phyloP scores from a whole-genome alignment of 2,888 invertebrate species.

The Dasysyrphus tricinctus region DNA sequence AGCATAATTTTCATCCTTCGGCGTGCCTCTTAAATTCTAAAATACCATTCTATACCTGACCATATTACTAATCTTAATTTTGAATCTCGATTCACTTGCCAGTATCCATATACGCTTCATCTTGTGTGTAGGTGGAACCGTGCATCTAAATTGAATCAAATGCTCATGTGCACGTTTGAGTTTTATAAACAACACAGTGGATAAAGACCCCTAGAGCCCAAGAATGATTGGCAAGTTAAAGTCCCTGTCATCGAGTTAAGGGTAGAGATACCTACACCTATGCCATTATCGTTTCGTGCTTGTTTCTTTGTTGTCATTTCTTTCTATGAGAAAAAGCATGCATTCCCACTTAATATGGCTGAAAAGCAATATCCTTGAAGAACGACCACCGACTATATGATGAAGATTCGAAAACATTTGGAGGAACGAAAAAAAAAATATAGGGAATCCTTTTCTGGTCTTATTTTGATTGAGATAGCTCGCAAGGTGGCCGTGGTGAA shows the following conservation, averaged over 20 bases:
- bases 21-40: too few relatives aligned
- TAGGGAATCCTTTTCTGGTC: neutral
- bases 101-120: neutral
- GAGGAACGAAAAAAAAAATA: neutral
- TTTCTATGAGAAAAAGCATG: neutral
- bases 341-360: neutral
- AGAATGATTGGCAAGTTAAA: constrained; percentile 50
- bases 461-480: constrained; percentile 33
- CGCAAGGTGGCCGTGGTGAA: constrained; percentile 1
- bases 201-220: neutral
- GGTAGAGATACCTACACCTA: neutral
- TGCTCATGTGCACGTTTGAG: neutral
- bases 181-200: neutral
- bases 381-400: neutral
- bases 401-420: neutral
- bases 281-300: constrained; percentile 8
- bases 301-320: neutral
- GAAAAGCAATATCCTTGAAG: constrained; percentile 34
- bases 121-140: neutral
- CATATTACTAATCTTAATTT: neutral
- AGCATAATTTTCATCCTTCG: too few relatives aligned
- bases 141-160: constrained; percentile 14
- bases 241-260: constrained; percentile 27
- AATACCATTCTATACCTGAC: too few relatives aligned
- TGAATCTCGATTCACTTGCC: neutral